A percentile compares a stretch with the other conserved stretches of the same genome.
These are phyloP conservation scores for Macrotis lagotis DNA, from an alignment of 2,113 vertebrate species.

Conservation along the genomic window DNA sequence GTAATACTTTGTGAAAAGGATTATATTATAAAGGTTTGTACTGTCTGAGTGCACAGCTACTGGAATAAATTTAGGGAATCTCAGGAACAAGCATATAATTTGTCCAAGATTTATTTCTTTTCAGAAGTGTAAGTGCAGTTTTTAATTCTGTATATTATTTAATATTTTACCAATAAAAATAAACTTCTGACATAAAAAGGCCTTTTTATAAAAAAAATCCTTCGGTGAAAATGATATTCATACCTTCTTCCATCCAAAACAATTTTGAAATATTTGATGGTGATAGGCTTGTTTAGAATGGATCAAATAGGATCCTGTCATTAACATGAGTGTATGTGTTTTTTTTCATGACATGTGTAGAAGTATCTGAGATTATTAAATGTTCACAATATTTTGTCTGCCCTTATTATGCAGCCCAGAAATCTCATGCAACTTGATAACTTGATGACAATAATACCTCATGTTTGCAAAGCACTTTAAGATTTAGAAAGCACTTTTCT, in stretches of 20 bases:
- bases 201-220: constrained; percentile 81
- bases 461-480: background rate
- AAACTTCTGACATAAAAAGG: constrained; percentile 86
- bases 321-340: background rate
- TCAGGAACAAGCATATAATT: constrained; percentile 96
- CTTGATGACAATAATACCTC: background rate
- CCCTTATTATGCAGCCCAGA: background rate
- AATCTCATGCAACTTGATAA: background rate
- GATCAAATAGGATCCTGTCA: background rate
- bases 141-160: constrained; percentile 92
- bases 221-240: constrained; percentile 70
- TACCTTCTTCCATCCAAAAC: background rate
- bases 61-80: constrained; percentile 94
- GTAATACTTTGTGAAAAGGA: constrained; percentile 92
- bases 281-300: background rate
- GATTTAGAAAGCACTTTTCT: background rate
- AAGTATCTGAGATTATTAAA: background rate
- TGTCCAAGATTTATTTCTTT: constrained; percentile 91
- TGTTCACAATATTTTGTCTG: background rate
- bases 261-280: background rate
- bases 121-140: constrained; percentile 91
- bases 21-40: constrained; percentile 94
- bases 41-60: constrained; percentile 91
- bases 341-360: background rate
- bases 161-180: constrained; percentile 92